Conservation (phyloP, 2,888 invertebrate species). For the Scotopteryx bipunctaria region DNA sequence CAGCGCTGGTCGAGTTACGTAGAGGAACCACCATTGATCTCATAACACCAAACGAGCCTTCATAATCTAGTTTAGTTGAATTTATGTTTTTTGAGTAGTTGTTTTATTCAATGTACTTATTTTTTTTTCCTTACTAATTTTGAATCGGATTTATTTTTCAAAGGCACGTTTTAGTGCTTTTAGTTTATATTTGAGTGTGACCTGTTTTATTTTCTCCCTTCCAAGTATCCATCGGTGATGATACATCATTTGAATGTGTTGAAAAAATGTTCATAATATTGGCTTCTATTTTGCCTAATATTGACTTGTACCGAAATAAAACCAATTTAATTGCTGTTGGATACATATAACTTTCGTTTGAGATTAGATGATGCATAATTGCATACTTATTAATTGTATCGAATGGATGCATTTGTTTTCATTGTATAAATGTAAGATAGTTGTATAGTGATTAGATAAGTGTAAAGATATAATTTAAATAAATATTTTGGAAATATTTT, state of each 20-base stretch:
- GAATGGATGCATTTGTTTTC: constrained; percentile 47
- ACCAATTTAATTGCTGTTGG: not conserved
- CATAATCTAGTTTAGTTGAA: constrained; percentile 27
- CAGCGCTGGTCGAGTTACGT: constrained; percentile 21
- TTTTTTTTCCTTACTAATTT: constrained; percentile 8
- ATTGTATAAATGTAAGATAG: constrained; percentile 70
- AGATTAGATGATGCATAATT: constrained; percentile 9
- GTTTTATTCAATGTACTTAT: constrained; percentile 2
- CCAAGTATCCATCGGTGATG: constrained; percentile 16
- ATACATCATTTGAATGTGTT: not conserved
- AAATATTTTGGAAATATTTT: constrained; percentile 58
- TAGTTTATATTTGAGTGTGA: constrained; percentile 29
- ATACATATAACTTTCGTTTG: not conserved
- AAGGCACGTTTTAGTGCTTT: constrained; percentile 65
- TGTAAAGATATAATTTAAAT: constrained; percentile 60
- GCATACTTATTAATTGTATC: no score
- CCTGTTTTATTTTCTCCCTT: constrained; percentile 16
- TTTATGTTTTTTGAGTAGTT: constrained; percentile 23
- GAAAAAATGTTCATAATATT: not conserved
- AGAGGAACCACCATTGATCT: constrained; percentile 52
- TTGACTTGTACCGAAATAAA: not conserved
- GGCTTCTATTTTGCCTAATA: not conserved
- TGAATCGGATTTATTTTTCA: constrained; percentile 24
- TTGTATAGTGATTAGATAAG: constrained; percentile 57
- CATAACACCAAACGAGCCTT: constrained; percentile 61